Evolutionary conservation across 2,113 vertebrate species (phyloP), one percentile per base, ranked within the genome.

Genomic region (Aix galericulata): DNA sequence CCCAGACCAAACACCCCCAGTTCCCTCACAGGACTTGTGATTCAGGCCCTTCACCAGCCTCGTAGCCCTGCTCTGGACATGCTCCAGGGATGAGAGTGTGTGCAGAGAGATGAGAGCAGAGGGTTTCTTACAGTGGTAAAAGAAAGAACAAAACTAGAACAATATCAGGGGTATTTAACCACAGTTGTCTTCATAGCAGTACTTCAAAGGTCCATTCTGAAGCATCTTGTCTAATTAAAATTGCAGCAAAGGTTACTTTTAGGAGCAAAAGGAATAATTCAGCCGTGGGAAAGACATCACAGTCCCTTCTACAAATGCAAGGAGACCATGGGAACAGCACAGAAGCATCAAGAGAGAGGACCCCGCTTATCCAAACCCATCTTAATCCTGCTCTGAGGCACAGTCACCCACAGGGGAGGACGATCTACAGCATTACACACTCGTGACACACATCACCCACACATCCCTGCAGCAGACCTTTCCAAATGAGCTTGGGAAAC

Each of bases 171-270:
- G 68, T 90, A 59, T 74, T 83, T 88, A 93, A 95, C 42, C 71
- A 44, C 75, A 86, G 38, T 23, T 13, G 0, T 67, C 86, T 76
- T 86, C 62, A 77, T 13, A 92, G 77, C 62, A 60, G 27, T n/a
- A 64, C 77, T 86, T 94, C 68, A 88, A 93, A 94, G 86, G 48
- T 84, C 83, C 74, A 44, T 12, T 25, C 40, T 7, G 38, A 92
- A 72, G 58, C 77, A 79, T 40, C 86, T 56, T 40, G 38, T 50
- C 88, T 88, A 95, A 90, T 82, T 91, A 94, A 94, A 91, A 89
- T 26, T 26, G 64, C 40, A 96, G 75, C 29, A 68, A 88, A 95
- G 23, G 62, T 59, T 82, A 60, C 88, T 88, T 94, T 55, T 7
- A 82, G 91, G 64, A 80, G 50, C 21, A 84, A 63, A 40, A 76